phyloP scores from a whole-genome alignment of 2,113 vertebrate genomes.

The Corythoichthys intestinalis region DNA sequence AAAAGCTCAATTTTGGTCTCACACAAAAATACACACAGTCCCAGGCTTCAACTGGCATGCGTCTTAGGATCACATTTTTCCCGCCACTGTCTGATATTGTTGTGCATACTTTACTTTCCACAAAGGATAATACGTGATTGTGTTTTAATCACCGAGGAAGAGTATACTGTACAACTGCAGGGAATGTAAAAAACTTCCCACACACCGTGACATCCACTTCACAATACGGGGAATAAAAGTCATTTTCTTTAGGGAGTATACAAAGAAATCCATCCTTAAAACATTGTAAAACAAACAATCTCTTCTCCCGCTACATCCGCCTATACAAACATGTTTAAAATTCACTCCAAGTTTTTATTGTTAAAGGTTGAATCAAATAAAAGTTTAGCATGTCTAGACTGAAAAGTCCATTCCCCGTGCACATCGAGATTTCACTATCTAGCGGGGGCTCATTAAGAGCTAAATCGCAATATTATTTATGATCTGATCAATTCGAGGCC shows the following conservation, averaged over 20 bases:
- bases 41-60: no score
- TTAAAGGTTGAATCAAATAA: conserved; percentile 51
- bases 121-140: background rate
- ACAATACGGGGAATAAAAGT: background rate
- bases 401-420: conserved; percentile 29
- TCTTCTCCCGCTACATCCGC: background rate
- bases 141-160: background rate
- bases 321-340: conserved; percentile 31
- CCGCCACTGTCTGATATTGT: no score
- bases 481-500: conserved; percentile 43
- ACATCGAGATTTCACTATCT: conserved; percentile 27
- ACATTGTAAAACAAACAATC: conserved; percentile 22
- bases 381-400: conserved; percentile 57
- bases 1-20: no score
- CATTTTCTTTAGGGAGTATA: background rate
- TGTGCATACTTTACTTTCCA: background rate
- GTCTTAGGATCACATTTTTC: no score
- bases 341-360: conserved; percentile 24
- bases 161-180: background rate
- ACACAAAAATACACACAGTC: no score
- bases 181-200: background rate
- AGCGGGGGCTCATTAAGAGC: conserved; percentile 44
- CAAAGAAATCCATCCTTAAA: conserved; percentile 18
- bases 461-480: conserved; percentile 48
- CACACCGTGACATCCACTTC: background rate